Evolutionary conservation across 2,113 vertebrate species (phyloP), one percentile per base, ranked within the genome.

Genomic region (Stomatorhinus ivindoensis): DNA sequence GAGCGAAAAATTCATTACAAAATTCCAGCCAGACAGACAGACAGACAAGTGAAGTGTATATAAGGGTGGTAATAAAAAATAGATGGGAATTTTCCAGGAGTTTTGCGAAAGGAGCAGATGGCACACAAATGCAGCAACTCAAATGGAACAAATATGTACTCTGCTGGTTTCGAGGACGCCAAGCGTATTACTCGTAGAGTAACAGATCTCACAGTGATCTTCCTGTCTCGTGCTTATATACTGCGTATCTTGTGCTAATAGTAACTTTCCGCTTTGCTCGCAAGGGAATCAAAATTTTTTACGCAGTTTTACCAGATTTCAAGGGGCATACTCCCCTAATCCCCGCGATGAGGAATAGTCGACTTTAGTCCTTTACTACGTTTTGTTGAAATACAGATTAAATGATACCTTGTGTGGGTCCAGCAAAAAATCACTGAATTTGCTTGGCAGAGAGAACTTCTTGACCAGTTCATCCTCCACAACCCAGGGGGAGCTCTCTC

Each of bases 341-440:
- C 24, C 24, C 55, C 2, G 0, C 21, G 7, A 58, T 58, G 21
- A 21, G 21, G 21, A 58, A 58, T 7, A 8, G 5, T 6, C 24
- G 6, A n/a, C 55, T 61, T 0, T 8, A 58, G 55, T n/a, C 9
- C 9, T 61, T 61, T 3, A 61, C 6, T 61, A 61, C 55, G n/a
- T 65, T 76, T 76, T 39, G 24, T 11, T 50, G 69, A 24, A 76
- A 76, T 39, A n/a, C 21, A 83, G 42, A 24, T 44, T 11, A n/a
- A 47, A 46, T 13, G 3, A 93, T 95, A 99, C 98, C 97, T 99
- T 99, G 89, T 99, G 95, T 19, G 98, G 98, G 92, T 98, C 97
- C 84, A 99, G 96, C 90, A 99, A 95, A 93, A 99, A 99, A 95
- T 99, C 97, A 73, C 95, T 99, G 92, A 99, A 99, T 96, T 99